Evolutionary conservation across 2,888 invertebrate genomes (phyloP), one percentile per base, ranked within the genome.

Genomic region (Lottia gigantea): DNA sequence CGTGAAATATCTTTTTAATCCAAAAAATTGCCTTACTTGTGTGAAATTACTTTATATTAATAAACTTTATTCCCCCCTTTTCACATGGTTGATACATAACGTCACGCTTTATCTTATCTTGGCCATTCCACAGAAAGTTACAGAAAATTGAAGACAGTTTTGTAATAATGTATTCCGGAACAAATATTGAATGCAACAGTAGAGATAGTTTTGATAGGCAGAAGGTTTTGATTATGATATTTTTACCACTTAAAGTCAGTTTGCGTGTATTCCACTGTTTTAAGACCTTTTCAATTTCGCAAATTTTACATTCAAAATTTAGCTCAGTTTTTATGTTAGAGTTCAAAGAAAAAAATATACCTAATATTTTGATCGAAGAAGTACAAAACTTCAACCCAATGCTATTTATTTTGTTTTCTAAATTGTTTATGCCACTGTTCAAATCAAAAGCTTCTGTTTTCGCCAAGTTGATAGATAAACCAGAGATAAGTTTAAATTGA

Each of bases 401-500:
- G 16, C 19, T 49, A 6, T 49, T 49, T 49, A 49, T 49, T 49
- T 49, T 1, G 7, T 49, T 16, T 49, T 49, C 49, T 16, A 49
- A 19, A 7, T 49, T 19, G 0, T 8, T 16, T 16, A 49, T 49
- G 16, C 19, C 19, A 16, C n/a, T n/a, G 49, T 49, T 49, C 4
- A 47, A n/a, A 47, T 47, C 47, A n/a, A 47, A 47, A 3, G 47
- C 47, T 47, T 47, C 47, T 16, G 47, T 47, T 47, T 47, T 47
- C n/a, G 47, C 4, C 4, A 47, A n/a, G 15, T 47, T 47, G 11
- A 47, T n/a, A 16, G 47, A 47, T 47, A 47, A 47, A 47, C 47
- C 47, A 16, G 47, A 47, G n/a, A 47, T 47, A 47, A 47, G 47
- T 47, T 47, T 47, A 47, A 47, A 47, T 47, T 47, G 47, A 47